These are phyloP conservation scores for Stegostoma tigrinum DNA, from an alignment of 2,113 vertebrate species.

Conservation along the genomic window DNA sequence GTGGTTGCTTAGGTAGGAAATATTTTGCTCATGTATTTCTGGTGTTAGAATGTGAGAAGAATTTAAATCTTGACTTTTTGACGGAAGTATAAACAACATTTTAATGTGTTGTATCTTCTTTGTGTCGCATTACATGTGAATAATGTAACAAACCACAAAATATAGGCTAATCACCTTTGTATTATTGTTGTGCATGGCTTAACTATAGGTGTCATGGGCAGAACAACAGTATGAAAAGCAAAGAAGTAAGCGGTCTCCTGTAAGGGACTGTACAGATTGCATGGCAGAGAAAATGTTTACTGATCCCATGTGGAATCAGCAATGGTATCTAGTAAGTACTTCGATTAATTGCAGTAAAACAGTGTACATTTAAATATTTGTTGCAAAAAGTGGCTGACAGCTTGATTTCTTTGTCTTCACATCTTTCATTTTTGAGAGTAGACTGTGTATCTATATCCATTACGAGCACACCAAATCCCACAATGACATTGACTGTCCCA, in stretches of 20 bases:
- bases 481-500: too few relatives aligned
- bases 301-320: slow-evolving; percentile 95
- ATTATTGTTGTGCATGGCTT: neutral
- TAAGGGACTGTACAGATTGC: slow-evolving; percentile 59
- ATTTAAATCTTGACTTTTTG: neutral
- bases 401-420: neutral
- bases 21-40: neutral
- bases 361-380: neutral
- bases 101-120: neutral
- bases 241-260: slow-evolving; percentile 66
- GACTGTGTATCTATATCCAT: too few relatives aligned
- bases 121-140: neutral
- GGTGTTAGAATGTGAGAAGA: neutral
- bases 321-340: slow-evolving; percentile 93
- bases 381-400: neutral
- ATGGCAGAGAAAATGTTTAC: slow-evolving; percentile 79
- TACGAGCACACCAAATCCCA: too few relatives aligned
- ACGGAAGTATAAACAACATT: neutral
- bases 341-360: neutral
- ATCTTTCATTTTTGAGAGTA: too few relatives aligned
- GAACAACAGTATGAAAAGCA: slow-evolving; percentile 92
- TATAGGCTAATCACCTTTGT: neutral
- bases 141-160: neutral
- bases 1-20: neutral
- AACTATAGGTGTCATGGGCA: slow-evolving; percentile 81